Evolutionary conservation across 2,888 invertebrate species (phyloP).

Genomic region (Tricholauxania praeusta): DNA sequence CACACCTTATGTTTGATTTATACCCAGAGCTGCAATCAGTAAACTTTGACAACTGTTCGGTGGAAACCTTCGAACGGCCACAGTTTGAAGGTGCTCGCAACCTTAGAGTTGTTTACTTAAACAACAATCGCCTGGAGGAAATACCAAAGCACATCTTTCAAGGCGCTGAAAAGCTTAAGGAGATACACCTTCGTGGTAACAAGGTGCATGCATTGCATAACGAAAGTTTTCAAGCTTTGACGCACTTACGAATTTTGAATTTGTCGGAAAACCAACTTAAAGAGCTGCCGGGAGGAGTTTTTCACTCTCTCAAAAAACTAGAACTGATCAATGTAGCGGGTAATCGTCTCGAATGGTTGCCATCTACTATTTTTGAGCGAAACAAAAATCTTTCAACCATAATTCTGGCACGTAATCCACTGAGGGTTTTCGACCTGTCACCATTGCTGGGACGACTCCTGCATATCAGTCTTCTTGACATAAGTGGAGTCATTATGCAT

Average conservation of each 20-base stretch:
- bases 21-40: constrained; percentile 64
- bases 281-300: constrained; percentile 54
- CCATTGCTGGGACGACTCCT: constrained; percentile 59
- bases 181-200: constrained; percentile 57
- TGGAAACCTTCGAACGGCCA: constrained; percentile 63
- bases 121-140: constrained; percentile 59
- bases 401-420: constrained; percentile 57
- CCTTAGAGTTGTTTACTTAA: constrained; percentile 60
- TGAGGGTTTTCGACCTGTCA: constrained; percentile 57
- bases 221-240: constrained; percentile 62
- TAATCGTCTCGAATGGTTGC: constrained; percentile 57
- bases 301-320: constrained; percentile 57
- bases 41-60: constrained; percentile 64
- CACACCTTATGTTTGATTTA: constrained; percentile 64
- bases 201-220: constrained; percentile 57
- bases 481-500: constrained; percentile 61
- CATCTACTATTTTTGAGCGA: constrained; percentile 59
- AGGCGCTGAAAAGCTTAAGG: constrained; percentile 63
- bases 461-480: constrained; percentile 56
- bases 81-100: constrained; percentile 66
- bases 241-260: constrained; percentile 61
- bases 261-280: constrained; percentile 59
- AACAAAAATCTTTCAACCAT: constrained; percentile 61
- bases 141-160: constrained; percentile 64
- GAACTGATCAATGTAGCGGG: constrained; percentile 58